Base-by-base conservation (phyloP, 2,113 vertebrate species). In the Pelodiscus sinensis region DNA sequence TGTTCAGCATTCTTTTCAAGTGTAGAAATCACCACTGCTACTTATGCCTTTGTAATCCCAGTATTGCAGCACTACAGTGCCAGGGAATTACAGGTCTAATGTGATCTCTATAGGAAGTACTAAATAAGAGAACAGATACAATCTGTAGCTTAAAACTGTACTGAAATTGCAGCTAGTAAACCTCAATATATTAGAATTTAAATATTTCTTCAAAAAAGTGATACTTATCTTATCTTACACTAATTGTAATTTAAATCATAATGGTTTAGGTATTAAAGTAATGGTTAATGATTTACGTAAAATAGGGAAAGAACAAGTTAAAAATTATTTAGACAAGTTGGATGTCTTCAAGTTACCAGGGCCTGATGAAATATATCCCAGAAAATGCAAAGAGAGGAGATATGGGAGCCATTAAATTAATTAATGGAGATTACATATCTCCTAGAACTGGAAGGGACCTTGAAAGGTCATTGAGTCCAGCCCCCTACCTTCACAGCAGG, bases 1-100 rank as follows among this genome's bases (percentile, higher is more conserved):
- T 55, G 87, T 7, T 84, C 31, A 18, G 38, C 19, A 31, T 12
- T 73, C 0, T 0, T 87, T 92, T 58, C 79, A 81, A 82, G 18
- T 68, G 50, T 13, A 84, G 79, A 81, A 77, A 18, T 79, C 80
- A 51, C 73, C 15, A 52, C 4, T 12, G 18, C 9, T 54, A 29
- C 2, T 56, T 77, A 44, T 81, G 56, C 5, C 71, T 50, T 8
- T 68, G 80, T 84, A 24, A 18, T 13, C 22, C 21, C 62, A 83
- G 5, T 2, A 50, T 19, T 60, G 58, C 5, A 85, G 16, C 14
- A 57, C 1, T 82, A 75, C 4, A 80, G 52, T 51, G 35, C 38
- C 38, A 38, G 21, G 19, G 24, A 75, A 75, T 6, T 22, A 44
- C 73, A 75, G 35, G 19, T 75, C 35, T 75, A 75, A 75, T 44